phyloP scores from a whole-genome alignment of 1,140 invertebrate species.

The Hylyphantes graminicola region DNA sequence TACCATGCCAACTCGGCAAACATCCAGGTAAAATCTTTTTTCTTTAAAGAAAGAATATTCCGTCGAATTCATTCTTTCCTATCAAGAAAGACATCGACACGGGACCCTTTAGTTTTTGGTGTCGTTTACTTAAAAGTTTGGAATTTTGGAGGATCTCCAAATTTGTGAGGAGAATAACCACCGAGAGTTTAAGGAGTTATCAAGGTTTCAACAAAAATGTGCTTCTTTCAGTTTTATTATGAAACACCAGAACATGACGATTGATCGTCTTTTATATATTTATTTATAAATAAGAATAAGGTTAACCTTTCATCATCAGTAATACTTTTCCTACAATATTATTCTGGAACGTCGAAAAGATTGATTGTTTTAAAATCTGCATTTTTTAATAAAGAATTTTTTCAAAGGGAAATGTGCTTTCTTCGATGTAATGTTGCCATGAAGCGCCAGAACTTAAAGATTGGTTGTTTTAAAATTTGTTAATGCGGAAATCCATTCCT shows the following conservation, averaged over 20 bases:
- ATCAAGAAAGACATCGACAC: slow-evolving; percentile 14
- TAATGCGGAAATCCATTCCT: no score
- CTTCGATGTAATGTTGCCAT: no score
- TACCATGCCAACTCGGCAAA: slow-evolving; percentile 21
- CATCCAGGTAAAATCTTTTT: slow-evolving; percentile 23
- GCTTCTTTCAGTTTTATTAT: background rate
- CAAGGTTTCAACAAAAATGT: no score
- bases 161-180: slow-evolving; percentile 28
- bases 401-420: no score
- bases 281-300: background rate
- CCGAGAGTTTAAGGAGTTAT: background rate
- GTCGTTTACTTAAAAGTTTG: background rate
- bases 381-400: no score
- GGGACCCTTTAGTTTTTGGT: background rate
- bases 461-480: no score
- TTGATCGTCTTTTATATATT: background rate
- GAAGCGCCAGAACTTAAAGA: no score
- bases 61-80: background rate
- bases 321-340: background rate
- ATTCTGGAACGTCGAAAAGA: no score
- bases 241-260: background rate
- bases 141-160: slow-evolving; percentile 8
- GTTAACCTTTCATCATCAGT: background rate
- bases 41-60: slow-evolving; percentile 27
- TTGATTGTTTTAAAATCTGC: no score